Base-by-base conservation (phyloP, 2,113 vertebrate genomes). In the Rhagologus leucostigma region DNA sequence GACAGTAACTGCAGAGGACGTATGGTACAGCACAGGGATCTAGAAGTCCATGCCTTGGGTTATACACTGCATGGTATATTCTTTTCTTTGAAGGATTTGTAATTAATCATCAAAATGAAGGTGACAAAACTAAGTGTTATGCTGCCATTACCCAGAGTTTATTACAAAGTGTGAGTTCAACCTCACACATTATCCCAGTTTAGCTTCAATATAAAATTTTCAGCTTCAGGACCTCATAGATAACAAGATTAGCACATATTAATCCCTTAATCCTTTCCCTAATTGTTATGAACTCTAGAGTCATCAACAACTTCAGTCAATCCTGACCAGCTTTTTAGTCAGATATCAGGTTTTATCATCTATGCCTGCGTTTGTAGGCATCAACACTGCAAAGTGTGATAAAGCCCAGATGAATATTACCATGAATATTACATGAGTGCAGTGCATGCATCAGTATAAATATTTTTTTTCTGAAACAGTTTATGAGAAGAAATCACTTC, bases 191-290 rank as follows among this genome's bases (percentile, higher is more conserved):
- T 79, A 78, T 81, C 79, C 67, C 39, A 50, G 32, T 90, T 90
- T 67, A 88, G 11, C 60, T 81, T 86, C 76, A 80, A 27, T 84
- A 77, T 67, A 39, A 89, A 86, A 84, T 90, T 90, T 81, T 74
- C 64, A 78, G 71, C 60, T 93, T 80, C 86, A 75, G 71, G 71
- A 80, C 79, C 60, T 89, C 68, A 84, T 11, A 88, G 64, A 86
- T 96, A 95, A 81, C 85, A 88, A 90, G 79, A 95, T 96, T 81
- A 93, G 13, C 22, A 74, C 53, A 29, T 55, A 86, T 77, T 94
- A 95, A 92, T 92, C 79, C 86, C 39, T 78, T 93, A 95, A 93
- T 90, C 68, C 79, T 74, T 77, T 86, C 64, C 63, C 64, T 90
- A 92, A 67, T 86, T 95, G 85, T 64, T 92, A 70, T 70, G 68